Percentiles rank a stretch among this genome's conserved stretches.
Evolutionary conservation across 2,888 invertebrate genomes (phyloP).

Genomic region (Parnassius apollo): DNA sequence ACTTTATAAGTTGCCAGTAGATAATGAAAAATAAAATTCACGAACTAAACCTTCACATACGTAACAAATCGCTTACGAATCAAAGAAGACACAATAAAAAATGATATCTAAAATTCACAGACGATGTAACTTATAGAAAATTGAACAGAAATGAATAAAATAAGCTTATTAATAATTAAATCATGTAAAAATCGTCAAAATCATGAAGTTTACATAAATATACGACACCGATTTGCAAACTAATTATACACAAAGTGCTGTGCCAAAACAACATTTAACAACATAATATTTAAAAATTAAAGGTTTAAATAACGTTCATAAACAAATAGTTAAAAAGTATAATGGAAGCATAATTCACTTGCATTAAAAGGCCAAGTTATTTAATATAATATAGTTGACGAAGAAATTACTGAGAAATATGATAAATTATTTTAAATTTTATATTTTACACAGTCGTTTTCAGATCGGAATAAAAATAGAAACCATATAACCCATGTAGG

Average conservation of each 20-base stretch:
- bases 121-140: constrained; percentile 64
- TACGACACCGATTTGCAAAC: constrained; percentile 78
- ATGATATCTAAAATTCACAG: constrained; percentile 77
- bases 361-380: constrained; percentile 12
- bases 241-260: constrained; percentile 71
- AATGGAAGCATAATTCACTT: constrained; percentile 20
- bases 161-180: constrained; percentile 47
- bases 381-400: background rate
- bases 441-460: background rate
- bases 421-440: background rate
- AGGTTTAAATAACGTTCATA: background rate
- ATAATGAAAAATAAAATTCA: no score
- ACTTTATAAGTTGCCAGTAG: no score
- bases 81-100: constrained; percentile 63
- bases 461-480: background rate
- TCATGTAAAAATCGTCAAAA: constrained; percentile 54
- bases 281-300: constrained; percentile 22
- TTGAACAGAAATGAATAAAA: constrained; percentile 56
- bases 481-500: background rate
- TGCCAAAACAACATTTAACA: constrained; percentile 58
- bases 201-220: constrained; percentile 68
- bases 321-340: constrained; percentile 14
- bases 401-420: no score
- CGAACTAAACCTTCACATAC: background rate
- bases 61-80: constrained; percentile 56